Percentiles rank a stretch among this genome's conserved stretches.
phyloP scores from a whole-genome alignment of 23 tunicate genomes.

The Halocynthia roretzi region DNA sequence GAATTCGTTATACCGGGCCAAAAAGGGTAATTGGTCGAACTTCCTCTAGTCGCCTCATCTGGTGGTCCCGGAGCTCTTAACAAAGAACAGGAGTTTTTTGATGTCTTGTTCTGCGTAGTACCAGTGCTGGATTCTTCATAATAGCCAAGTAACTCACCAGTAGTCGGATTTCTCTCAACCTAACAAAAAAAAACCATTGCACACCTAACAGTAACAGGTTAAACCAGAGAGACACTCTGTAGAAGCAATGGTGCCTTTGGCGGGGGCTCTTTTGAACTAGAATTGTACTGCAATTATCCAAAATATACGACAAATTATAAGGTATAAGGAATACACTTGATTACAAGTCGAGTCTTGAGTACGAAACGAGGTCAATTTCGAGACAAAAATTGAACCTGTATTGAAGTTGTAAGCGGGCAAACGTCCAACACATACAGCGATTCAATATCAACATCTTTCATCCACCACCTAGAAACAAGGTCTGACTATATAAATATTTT shows the following conservation, averaged over 20 bases:
- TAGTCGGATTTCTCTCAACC: slow-evolving; percentile 50
- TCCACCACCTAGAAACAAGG: slow-evolving; percentile 26
- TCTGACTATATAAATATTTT: neutral
- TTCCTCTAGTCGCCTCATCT: slow-evolving; percentile 33
- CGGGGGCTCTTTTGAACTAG: no score
- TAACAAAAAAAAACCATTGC: neutral
- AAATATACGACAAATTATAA: no score
- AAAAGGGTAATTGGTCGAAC: slow-evolving; percentile 52
- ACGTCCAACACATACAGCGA: slow-evolving; percentile 16
- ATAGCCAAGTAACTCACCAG: slow-evolving; percentile 55
- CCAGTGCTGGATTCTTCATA: slow-evolving; percentile 34
- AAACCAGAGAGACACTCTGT: no score
- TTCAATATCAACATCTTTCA: slow-evolving; percentile 30
- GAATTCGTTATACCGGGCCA: slow-evolving; percentile 49
- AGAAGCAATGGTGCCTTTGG: no score
- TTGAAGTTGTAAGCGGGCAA: slow-evolving; percentile 27
- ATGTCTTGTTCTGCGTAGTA: slow-evolving; percentile 17
- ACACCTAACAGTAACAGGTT: no score
- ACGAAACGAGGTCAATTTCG: no score
- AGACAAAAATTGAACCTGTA: slow-evolving; percentile 26
- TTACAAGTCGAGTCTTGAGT: no score
- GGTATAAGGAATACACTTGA: no score
- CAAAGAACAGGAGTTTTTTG: slow-evolving; percentile 54
- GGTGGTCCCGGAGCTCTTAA: slow-evolving; percentile 44
- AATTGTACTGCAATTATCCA: no score